Evolutionary conservation across 2,113 vertebrate species (phyloP).

Genomic region (Ictidomys tridecemlineatus): DNA sequence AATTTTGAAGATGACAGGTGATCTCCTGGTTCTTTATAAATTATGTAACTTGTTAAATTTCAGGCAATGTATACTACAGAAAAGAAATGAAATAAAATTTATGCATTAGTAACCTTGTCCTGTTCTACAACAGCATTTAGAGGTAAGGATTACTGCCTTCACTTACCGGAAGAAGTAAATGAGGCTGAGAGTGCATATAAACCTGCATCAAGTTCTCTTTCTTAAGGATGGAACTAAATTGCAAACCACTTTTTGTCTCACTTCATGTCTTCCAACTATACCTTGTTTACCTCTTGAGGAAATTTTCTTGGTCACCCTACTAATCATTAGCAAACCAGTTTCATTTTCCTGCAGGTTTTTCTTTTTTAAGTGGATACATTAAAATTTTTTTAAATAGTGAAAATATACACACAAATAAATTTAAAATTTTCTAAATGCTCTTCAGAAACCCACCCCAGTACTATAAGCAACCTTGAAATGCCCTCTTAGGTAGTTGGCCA

Average conservation of each 20-base stretch:
- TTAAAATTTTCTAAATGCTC: neutral
- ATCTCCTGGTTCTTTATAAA: neutral
- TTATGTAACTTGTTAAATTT: slow-evolving; percentile 22
- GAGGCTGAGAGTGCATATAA: neutral
- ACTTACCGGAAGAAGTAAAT: slow-evolving; percentile 6
- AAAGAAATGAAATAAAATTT: neutral
- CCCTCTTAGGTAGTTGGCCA: neutral
- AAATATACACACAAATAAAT: neutral
- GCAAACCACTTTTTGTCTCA: neutral
- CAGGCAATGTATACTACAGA: neutral
- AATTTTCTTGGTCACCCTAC: neutral
- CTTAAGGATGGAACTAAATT: slow-evolving; percentile 12
- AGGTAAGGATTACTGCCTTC: neutral
- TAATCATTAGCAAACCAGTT: neutral
- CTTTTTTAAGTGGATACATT: neutral
- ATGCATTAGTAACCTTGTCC: neutral
- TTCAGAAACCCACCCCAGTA: neutral
- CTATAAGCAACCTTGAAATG: neutral
- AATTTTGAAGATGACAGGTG: slow-evolving; percentile 4
- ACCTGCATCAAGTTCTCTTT: slow-evolving; percentile 38
- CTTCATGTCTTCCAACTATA: neutral
- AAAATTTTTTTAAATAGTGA: neutral
- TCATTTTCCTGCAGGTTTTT: neutral
- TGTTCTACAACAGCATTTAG: neutral
- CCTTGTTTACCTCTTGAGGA: neutral